Conservation (phyloP, 92 coral and sea anemone genomes). For the Phenganax stokvisi region DNA sequence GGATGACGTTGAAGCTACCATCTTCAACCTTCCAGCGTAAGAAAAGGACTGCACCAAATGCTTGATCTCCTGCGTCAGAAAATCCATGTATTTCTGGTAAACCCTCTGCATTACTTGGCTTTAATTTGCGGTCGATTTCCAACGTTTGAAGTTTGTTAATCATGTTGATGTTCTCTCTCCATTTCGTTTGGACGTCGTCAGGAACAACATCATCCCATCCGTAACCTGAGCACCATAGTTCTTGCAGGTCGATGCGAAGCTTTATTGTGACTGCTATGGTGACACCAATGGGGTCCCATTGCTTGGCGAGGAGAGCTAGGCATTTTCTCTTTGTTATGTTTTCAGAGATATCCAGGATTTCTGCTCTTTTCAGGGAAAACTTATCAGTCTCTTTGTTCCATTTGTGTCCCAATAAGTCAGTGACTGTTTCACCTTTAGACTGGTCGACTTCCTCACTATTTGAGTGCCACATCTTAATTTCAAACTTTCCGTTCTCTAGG, state of each 20-base stretch:
- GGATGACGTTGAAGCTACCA: slow-evolving; percentile 45
- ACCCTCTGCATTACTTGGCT: slow-evolving; percentile 47
- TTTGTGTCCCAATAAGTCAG: slow-evolving; percentile 49
- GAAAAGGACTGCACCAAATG: slow-evolving; percentile 55
- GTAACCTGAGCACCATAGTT: slow-evolving; percentile 59
- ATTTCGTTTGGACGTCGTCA: slow-evolving; percentile 37
- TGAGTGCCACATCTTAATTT: background rate
- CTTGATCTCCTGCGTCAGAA: slow-evolving; percentile 51
- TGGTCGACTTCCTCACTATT: background rate
- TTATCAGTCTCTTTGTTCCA: slow-evolving; percentile 52
- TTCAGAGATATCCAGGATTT: slow-evolving; percentile 25
- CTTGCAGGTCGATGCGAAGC: slow-evolving; percentile 56
- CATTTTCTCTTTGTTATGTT: slow-evolving; percentile 43
- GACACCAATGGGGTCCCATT: slow-evolving; percentile 62
- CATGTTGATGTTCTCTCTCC: slow-evolving; percentile 54
- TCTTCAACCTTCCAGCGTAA: slow-evolving; percentile 50
- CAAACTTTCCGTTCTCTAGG: slow-evolving; percentile 23
- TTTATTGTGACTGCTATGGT: slow-evolving; percentile 49
- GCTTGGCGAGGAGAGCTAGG: slow-evolving; percentile 5
- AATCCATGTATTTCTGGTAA: slow-evolving; percentile 59
- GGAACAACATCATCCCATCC: slow-evolving; percentile 57
- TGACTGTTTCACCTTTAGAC: background rate
- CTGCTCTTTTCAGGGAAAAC: slow-evolving; percentile 48
- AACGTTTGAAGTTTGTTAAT: slow-evolving; percentile 48
- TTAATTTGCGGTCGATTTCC: slow-evolving; percentile 50